phyloP scores from a whole-genome alignment of 2,888 invertebrate genomes.

The Theretra japonica region DNA sequence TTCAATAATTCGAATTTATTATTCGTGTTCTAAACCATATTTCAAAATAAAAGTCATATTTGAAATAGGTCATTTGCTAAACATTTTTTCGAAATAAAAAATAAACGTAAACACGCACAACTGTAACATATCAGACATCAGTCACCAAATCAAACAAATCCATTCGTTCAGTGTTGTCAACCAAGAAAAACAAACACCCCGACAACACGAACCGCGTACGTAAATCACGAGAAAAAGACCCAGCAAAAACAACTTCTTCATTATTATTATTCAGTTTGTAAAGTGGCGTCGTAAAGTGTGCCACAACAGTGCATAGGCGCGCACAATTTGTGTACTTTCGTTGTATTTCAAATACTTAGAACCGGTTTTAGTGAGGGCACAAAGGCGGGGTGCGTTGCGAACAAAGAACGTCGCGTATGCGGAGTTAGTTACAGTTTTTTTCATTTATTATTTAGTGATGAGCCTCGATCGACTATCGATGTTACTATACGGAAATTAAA shows the following conservation, averaged over 20 bases:
- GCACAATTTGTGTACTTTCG: constrained; percentile 49
- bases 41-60: neutral
- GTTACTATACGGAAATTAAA: neutral
- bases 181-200: constrained; percentile 23
- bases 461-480: neutral
- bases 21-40: too few species aligned
- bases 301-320: constrained; percentile 20
- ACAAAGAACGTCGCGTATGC: constrained; percentile 34
- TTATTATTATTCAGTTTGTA: constrained; percentile 5
- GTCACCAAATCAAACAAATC: constrained; percentile 12
- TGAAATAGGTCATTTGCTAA: too few species aligned
- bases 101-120: neutral
- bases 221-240: constrained; percentile 7
- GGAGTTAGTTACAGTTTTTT: constrained; percentile 19
- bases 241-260: constrained; percentile 5
- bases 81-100: neutral
- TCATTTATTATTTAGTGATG: constrained; percentile 18
- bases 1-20: too few species aligned
- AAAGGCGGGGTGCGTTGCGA: constrained; percentile 56
- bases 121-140: constrained; percentile 2
- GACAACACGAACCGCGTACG: neutral
- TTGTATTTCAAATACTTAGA: constrained; percentile 57
- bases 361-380: constrained; percentile 68
- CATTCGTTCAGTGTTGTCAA: constrained; percentile 8
- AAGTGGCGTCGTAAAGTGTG: constrained; percentile 18